Percentiles rank a stretch among this genome's conserved stretches.
Conservation (phyloP, 2,888 invertebrate species). For the Cephus pygmeus region DNA sequence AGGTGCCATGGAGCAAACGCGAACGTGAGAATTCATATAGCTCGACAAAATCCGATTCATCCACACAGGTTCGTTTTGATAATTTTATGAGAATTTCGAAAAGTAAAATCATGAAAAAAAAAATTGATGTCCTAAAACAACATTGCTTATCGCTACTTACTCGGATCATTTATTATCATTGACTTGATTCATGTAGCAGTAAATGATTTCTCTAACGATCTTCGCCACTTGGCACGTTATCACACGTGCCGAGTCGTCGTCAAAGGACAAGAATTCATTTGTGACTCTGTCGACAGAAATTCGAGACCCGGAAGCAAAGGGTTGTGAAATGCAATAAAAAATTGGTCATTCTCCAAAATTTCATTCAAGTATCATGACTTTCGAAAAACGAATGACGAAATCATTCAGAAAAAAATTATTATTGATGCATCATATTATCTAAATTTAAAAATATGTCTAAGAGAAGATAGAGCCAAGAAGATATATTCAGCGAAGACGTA, state of each 20-base stretch:
- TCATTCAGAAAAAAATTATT: no score
- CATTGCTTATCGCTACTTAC: no score
- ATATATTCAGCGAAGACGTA: no score
- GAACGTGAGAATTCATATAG: slow-evolving; percentile 22
- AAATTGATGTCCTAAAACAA: no score
- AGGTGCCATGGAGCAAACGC: slow-evolving; percentile 23
- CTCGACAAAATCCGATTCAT: slow-evolving; percentile 21
- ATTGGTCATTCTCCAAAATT: background rate
- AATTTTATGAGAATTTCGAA: background rate
- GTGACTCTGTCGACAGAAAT: background rate
- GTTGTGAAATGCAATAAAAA: background rate
- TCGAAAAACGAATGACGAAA: no score
- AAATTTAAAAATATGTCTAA: no score
- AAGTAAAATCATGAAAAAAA: background rate
- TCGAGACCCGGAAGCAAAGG: background rate
- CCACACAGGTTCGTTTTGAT: slow-evolving; percentile 16
- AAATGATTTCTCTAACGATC: background rate
- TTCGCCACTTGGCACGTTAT: background rate
- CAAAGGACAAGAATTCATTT: background rate
- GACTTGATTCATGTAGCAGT: background rate
- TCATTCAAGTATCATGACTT: background rate
- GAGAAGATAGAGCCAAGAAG: no score
- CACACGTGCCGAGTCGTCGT: background rate
- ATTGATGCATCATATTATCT: no score
- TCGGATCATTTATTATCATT: background rate